These are phyloP conservation scores for Aurelia aurita complex sp. Pacific DNA, from an alignment of 30 jellyfish, hydroid and myxozoan species.

Conservation along the genomic window DNA sequence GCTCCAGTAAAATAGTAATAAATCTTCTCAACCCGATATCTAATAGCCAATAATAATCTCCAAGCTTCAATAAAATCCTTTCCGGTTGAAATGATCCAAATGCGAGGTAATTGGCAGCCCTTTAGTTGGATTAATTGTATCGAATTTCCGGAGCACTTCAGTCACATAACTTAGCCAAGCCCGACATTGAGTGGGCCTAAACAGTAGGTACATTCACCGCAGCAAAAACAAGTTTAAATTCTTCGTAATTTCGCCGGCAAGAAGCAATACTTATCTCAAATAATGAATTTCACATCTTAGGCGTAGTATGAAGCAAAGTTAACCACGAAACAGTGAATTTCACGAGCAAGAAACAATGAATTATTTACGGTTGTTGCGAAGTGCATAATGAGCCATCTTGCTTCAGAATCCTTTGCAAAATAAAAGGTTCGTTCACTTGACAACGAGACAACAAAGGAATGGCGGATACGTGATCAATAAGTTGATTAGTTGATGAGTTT, in stretches of 20 bases:
- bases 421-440: slow-evolving; percentile 42
- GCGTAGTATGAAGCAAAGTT: background rate
- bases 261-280: background rate
- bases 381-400: background rate
- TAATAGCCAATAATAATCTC: no score
- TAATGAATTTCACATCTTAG: background rate
- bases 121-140: no score
- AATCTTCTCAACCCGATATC: no score
- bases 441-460: slow-evolving; percentile 56
- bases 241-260: background rate
- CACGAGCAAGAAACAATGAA: background rate
- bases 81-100: no score
- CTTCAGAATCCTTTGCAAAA: background rate
- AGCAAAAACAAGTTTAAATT: no score
- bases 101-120: no score
- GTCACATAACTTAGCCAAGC: background rate
- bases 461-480: background rate
- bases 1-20: no score
- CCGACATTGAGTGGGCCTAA: background rate
- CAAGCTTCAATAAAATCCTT: no score
- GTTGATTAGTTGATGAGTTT: no score
- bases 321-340: background rate
- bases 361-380: background rate
- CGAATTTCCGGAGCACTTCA: background rate
- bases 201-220: background rate